Base-by-base conservation (phyloP, 2,113 vertebrate genomes). In the Ptychochromis oligacanthus region DNA sequence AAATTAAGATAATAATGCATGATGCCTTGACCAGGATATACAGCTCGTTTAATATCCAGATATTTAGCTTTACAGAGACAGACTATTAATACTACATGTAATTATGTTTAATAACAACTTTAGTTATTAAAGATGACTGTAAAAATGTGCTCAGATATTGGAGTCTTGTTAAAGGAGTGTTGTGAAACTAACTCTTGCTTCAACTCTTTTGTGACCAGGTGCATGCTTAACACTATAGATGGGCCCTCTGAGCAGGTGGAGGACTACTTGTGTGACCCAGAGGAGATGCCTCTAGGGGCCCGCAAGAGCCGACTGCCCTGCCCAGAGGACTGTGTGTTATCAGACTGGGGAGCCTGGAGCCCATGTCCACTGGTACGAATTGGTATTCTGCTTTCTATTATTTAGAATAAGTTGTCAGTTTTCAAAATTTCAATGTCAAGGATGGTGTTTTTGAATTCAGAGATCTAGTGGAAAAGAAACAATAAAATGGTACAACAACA, bases 241-340 rank as follows among this genome's bases (percentile, higher is more conserved):
- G 98, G 98, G 31, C 98, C 98, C 72, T 97, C 96, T 20, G 98
- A 99, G 77, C 95, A 95, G 1, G 98, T 97, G 12, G 98, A 99
- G 75, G 98, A 99, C 87, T 99, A 99, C 76, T 95, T 99, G 36
- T 99, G 98, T 88, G 98, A 99, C 86, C 98, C 98, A 17, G 98
- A 99, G 85, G 97, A 98, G 89, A 99, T 99, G 98, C 97, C 97
- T 1, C 92, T 99, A 22, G 98, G 98, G 17, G 97, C 98, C 65
- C 95, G 97, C 62, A 97, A 97, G 75, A 98, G 97, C 93, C 96
- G 89, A 0, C 88, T 99, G 60, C 98, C 98, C 0, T 99, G 98
- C 82, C 98, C 98, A 0, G 97, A 97, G 84, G 98, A 99, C 88
- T 99, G 98, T 26, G 98, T 99, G n/a, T 90, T 97, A 79, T 97